A percentile compares a stretch with the other conserved stretches of the same genome.
Conservation (phyloP, 2,113 vertebrate species). For the Thymallus thymallus region DNA sequence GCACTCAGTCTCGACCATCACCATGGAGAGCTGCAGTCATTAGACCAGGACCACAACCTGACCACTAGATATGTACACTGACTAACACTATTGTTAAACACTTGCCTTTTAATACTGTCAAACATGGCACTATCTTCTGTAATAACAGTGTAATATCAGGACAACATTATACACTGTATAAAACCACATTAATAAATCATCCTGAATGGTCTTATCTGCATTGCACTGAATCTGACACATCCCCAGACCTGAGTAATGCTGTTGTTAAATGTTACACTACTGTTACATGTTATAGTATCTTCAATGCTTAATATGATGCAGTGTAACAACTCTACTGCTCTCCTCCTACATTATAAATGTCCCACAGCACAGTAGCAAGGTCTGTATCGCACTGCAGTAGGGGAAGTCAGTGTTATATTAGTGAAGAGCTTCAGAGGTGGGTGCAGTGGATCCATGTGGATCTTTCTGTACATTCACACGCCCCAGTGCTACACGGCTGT, state of each 20-base stretch:
- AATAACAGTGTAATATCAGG: no score
- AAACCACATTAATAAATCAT: no score
- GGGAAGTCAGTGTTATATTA: conserved; percentile 54
- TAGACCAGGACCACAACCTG: background rate
- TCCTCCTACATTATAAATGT: conserved; percentile 33
- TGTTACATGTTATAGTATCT: background rate
- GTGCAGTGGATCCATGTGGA: conserved; percentile 40
- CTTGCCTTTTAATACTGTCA: background rate
- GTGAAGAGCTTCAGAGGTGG: conserved; percentile 31
- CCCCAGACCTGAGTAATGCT: no score
- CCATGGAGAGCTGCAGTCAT: conserved; percentile 6
- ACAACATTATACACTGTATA: no score
- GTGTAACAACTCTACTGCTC: background rate
- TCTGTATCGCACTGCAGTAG: conserved; percentile 49
- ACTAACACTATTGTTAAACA: background rate
- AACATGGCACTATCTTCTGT: no score
- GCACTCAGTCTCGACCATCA: no score
- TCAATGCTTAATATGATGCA: background rate
- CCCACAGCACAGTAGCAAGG: conserved; percentile 11
- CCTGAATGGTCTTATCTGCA: no score
- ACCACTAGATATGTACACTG: background rate
- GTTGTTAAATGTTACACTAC: no score
- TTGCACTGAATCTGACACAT: no score
- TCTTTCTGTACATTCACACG: conserved; percentile 63
- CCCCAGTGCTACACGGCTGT: conserved; percentile 49